These are phyloP conservation scores for Saccostrea echinata DNA, from an alignment of 1,140 invertebrate species.

Conservation along the genomic window DNA sequence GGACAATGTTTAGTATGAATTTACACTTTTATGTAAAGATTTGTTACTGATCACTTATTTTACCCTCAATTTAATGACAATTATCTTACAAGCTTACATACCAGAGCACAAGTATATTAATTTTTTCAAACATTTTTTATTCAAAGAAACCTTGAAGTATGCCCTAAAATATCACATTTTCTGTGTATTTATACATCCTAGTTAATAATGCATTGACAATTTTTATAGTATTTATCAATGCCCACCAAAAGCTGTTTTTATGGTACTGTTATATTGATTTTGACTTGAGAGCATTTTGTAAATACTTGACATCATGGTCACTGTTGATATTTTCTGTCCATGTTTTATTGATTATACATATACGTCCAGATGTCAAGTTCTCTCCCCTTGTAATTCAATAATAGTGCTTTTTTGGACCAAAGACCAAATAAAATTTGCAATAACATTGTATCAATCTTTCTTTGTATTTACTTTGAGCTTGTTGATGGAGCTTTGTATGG, in stretches of 20 bases:
- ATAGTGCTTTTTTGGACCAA: slow-evolving; percentile 36
- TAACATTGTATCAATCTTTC: neutral
- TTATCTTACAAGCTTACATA: too few relatives aligned
- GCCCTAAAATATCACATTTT: too few relatives aligned
- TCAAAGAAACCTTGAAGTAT: too few relatives aligned
- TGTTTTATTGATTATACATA: neutral
- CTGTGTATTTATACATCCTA: too few relatives aligned
- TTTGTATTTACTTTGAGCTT: neutral
- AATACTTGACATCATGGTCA: neutral
- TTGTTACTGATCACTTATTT: too few relatives aligned
- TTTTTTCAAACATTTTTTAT: too few relatives aligned
- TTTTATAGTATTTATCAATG: too few relatives aligned
- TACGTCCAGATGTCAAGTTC: neutral
- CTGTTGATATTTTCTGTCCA: neutral
- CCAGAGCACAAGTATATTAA: too few relatives aligned
- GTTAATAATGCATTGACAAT: too few relatives aligned
- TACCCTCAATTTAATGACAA: too few relatives aligned
- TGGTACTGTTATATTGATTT: slow-evolving; percentile 1
- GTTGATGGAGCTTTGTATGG: neutral
- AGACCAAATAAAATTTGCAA: slow-evolving; percentile 13
- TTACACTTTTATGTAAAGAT: too few relatives aligned
- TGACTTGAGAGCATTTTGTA: slow-evolving; percentile 1
- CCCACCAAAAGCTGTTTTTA: neutral
- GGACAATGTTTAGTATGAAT: too few relatives aligned
- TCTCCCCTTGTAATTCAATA: neutral